Conservation (phyloP, 2,113 vertebrate genomes). For the Salvelinus namaycush region DNA sequence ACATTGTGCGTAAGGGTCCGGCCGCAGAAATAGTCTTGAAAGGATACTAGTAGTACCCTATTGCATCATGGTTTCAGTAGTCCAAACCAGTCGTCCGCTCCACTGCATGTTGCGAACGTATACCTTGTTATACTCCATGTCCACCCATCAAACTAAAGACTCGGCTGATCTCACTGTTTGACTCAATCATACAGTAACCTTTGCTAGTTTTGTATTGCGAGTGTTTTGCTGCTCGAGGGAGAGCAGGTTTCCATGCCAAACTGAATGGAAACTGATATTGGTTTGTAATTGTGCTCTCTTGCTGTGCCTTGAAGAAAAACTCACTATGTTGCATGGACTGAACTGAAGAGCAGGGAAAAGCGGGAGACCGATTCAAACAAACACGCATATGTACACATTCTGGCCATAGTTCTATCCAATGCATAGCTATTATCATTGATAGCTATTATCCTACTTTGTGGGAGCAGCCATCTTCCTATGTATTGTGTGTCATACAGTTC, state of each 20-base stretch:
- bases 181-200: constrained; percentile 9
- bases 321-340: constrained; percentile 73
- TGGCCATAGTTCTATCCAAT: constrained; percentile 1
- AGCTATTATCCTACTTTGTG: not conserved
- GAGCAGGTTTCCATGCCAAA: constrained; percentile 44
- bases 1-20: not conserved
- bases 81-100: not conserved
- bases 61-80: constrained; percentile 19
- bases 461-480: not conserved
- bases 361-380: constrained; percentile 22
- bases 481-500: not conserved
- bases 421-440: not conserved
- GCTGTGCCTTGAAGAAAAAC: constrained; percentile 75
- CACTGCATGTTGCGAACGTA: constrained; percentile 31
- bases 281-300: constrained; percentile 58
- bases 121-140: constrained; percentile 16
- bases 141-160: not conserved
- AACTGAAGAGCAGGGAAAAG: constrained; percentile 45
- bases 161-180: not conserved
- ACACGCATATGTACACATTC: not conserved
- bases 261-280: constrained; percentile 62
- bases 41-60: constrained; percentile 12
- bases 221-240: constrained; percentile 25
- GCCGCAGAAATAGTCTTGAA: not conserved
- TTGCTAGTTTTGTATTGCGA: constrained; percentile 40